Conservation (phyloP, 2,888 invertebrate species). For the Himalopsyche japonica region DNA sequence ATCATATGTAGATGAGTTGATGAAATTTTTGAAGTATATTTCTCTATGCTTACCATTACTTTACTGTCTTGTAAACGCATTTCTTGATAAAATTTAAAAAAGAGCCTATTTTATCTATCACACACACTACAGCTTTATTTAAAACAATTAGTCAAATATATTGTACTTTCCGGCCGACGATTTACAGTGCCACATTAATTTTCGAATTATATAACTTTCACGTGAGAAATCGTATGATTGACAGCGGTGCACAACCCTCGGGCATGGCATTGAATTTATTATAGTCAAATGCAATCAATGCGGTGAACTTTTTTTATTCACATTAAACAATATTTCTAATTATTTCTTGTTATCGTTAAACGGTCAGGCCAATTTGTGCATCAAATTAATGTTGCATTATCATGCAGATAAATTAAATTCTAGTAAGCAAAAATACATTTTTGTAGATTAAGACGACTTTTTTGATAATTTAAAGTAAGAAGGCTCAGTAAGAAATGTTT, state of each 20-base stretch:
- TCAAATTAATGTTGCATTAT: background rate
- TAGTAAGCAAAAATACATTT: background rate
- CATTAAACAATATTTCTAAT: background rate
- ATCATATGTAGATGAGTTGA: too few species aligned
- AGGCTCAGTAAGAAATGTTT: too few species aligned
- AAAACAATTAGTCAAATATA: too few species aligned
- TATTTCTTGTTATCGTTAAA: background rate
- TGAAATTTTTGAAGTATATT: too few species aligned
- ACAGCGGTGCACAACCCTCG: background rate
- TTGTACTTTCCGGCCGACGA: background rate
- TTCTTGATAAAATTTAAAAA: too few species aligned
- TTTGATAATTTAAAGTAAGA: too few species aligned
- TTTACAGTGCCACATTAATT: background rate
- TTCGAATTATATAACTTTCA: background rate
- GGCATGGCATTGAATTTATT: slow-evolving; percentile 1
- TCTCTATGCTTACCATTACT: too few species aligned
- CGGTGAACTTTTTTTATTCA: background rate
- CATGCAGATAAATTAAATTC: background rate
- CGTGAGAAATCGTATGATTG: background rate
- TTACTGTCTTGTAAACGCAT: too few species aligned
- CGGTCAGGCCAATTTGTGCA: background rate
- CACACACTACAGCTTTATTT: too few species aligned
- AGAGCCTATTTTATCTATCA: too few species aligned
- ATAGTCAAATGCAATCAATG: background rate
- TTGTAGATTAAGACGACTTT: too few species aligned